Percentiles rank a stretch among this genome's conserved stretches.
Evolutionary conservation across 2,888 invertebrate genomes (phyloP).

Genomic region (Petrolisthes cinctipes): DNA sequence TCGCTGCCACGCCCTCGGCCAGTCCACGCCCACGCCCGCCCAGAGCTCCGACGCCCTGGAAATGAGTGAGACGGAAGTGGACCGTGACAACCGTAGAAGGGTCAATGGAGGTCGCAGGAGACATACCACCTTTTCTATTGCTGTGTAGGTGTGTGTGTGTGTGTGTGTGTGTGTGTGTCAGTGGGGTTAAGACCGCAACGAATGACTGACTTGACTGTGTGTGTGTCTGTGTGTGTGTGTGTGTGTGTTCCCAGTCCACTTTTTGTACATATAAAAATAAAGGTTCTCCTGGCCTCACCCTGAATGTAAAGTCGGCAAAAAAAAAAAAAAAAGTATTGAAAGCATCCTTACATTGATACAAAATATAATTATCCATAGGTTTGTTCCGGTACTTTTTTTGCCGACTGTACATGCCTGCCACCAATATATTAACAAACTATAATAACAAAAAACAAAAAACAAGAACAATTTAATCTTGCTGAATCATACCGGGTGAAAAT

Average conservation of each 20-base stretch:
- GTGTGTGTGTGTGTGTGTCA: slow-evolving; percentile 18
- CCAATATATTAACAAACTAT: too few relatives aligned
- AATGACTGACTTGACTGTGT: background rate
- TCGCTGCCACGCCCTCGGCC: slow-evolving; percentile 54
- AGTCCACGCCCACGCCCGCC: slow-evolving; percentile 51
- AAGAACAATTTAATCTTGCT: too few relatives aligned
- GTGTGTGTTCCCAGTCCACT: background rate
- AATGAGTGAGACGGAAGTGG: slow-evolving; percentile 62
- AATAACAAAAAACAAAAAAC: too few relatives aligned
- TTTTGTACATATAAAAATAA: slow-evolving; percentile 5
- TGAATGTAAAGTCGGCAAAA: too few relatives aligned
- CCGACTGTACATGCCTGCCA: too few relatives aligned
- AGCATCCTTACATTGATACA: too few relatives aligned
- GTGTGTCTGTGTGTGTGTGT: slow-evolving; percentile 11
- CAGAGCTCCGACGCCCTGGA: slow-evolving; percentile 51
- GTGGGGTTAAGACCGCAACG: background rate
- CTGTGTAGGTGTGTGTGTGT: slow-evolving; percentile 35
- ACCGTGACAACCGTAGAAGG: slow-evolving; percentile 48
- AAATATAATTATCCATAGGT: too few relatives aligned
- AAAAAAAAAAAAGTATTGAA: too few relatives aligned
- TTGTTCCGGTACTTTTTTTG: too few relatives aligned
- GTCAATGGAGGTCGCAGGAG: slow-evolving; percentile 33
- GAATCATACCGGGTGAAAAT: too few relatives aligned
- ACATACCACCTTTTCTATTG: slow-evolving; percentile 51
- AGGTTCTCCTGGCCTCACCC: too few relatives aligned